Base-by-base conservation (phyloP, 2,888 invertebrate genomes). In the Masnerella sp. region DNA sequence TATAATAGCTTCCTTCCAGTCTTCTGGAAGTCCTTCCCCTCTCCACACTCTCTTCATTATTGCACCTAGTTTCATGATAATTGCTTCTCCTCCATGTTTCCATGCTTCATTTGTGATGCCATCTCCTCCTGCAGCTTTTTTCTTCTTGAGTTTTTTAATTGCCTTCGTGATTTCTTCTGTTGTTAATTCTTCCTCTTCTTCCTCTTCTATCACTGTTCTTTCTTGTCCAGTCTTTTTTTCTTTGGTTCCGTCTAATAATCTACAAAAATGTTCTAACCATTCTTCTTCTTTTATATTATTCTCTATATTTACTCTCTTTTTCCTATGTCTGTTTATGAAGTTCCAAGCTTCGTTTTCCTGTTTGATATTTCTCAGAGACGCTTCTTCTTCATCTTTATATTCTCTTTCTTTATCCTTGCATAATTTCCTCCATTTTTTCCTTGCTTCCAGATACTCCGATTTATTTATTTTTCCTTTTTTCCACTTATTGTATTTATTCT, bases 301-400 rank as follows among this genome's bases (percentile, higher is more conserved):
- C 12, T 52, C 20, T 34, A 20, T 12, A 36, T 36, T 36, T 2
- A 8, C 11, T 34, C 36, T 34, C 17, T 36, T 20, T 14, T 14
- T 30, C 18, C 32, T 49, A 28, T 9, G 11, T 45, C 32, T 61
- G 11, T 47, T 47, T 22, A 47, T 15, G 25, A 15, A 61, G 22
- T 36, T 38, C 47, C 61, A 61, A 12, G 36, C 38, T 7, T 59
- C 17, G 0, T 22, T 18, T 9, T 45, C 58, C n/a, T 17, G 43
- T 28, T 47, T 61, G 7, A 61, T 32, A 14, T 36, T 47, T 25
- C 47, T 47, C 8, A 61, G n/a, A 30, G 22, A 36, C 12, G 34
- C 51, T 42, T 28, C 32, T 8, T 45, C 45, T 22, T n/a, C 28
- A 40, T 62, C 61, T 34, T 36, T 51, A 1, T 45, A 11, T 11